Evolutionary conservation across 2,113 vertebrate genomes (phyloP), one percentile per base, ranked within the genome.

Genomic region (Hemiprocne comata): DNA sequence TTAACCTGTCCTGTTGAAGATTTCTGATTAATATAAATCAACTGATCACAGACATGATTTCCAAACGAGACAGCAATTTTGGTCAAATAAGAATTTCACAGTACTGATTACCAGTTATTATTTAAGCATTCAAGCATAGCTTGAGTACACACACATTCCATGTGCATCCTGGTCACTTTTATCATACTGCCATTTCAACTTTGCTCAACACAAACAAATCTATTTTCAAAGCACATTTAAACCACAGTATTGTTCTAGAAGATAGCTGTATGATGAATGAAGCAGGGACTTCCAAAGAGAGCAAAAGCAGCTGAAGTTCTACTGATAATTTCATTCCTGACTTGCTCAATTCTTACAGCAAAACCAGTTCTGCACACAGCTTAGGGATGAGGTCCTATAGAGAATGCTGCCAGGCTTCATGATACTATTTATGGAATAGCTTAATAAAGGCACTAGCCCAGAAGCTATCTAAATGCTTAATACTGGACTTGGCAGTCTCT

Each of bases 281-380:
- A 19, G 36, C 51, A 78, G 17, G 11, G 46, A 88, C 90, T 25
- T 71, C 48, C 25, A 28, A 17, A 46, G 17, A 69, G 42, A 57
- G 36, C 20, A 88, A 87, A 85, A 81, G n/a, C 33, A 87, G 31
- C 4, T 48, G 9, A 81, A 80, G n/a, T 36, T 36, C 71, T 64
- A 55, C 13, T 72, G 21, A 57, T 25, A 65, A 74, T 67, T 58
- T 31, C 0, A 8, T 40, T 84, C 51, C 38, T 44, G n/a, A 42
- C 31, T 85, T 73, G 66, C 31, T 62, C 23, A 54, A 17, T 50
- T 77, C 15, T 23, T 44, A 72, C 4, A 75, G 53, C 12, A 60
- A 11, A 57, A 53, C 57, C 0, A 0, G 42, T 36, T 51, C 48
- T 67, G 50, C 31, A 38, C 7, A 44, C 3, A 17, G 10, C 8